Conservation (phyloP, 2,113 vertebrate species). For the Trinectes maculatus region DNA sequence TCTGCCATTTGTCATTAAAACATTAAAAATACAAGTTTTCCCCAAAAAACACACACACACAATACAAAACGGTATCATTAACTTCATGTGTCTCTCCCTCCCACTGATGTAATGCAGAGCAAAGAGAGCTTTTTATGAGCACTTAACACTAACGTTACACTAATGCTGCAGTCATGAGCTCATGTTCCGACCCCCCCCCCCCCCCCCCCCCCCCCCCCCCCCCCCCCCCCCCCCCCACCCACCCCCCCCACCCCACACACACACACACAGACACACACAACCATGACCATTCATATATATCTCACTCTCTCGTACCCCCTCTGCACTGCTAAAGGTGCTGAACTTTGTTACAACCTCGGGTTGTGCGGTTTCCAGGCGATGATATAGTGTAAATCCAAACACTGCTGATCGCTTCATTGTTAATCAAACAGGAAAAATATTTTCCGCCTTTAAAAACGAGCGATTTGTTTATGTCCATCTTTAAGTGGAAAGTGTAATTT, state of each 20-base stretch:
- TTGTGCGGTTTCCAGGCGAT: constrained; percentile 18
- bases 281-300: constrained; percentile 28
- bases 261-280: no score
- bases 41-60: no score
- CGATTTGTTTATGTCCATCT: neutral
- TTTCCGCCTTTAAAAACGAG: neutral
- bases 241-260: constrained; percentile 24
- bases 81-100: constrained; percentile 29
- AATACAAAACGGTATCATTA: constrained; percentile 33
- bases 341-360: constrained; percentile 30
- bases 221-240: constrained; percentile 27
- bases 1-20: constrained; percentile 27
- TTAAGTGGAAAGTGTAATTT: neutral
- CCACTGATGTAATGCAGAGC: constrained; percentile 66
- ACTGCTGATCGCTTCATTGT: constrained; percentile 14
- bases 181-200: constrained; percentile 46
- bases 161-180: constrained; percentile 63
- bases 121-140: constrained; percentile 62
- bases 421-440: neutral
- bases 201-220: constrained; percentile 41
- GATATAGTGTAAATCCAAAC: constrained; percentile 3
- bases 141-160: constrained; percentile 61
- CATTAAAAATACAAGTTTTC: constrained; percentile 40
- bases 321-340: constrained; percentile 39
- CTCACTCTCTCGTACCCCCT: constrained; percentile 35